Evolutionary conservation across 2,113 vertebrate genomes (phyloP), one percentile per base, ranked within the genome.

Genomic region (Psophia crepitans): DNA sequence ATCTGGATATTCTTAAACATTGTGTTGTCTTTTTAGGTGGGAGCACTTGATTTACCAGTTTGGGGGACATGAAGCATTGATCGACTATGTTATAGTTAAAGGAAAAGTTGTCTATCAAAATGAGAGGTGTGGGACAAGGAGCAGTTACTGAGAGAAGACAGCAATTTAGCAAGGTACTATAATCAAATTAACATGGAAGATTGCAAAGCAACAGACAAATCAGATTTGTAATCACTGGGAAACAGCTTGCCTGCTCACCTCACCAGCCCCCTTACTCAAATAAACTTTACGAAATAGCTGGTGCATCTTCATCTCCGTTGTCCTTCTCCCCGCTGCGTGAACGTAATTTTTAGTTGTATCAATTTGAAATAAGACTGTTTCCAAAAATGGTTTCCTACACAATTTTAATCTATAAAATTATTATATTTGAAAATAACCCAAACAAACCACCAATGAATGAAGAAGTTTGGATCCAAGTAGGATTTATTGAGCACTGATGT

Each of bases 1-100:
- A 12, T 54, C 51, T 35, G 80, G 66, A 46, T 94, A 71, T 71
- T 81, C 35, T 51, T 91, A 84, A 73, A 56, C 58, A 21, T 85
- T 15, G 93, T 96, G 17, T 58, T 90, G 66, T 97, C 85, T 96
- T 97, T 96, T 71, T 96, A 99, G 99, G 61, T 99, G 99, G 99
- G 99, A 99, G 91, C 99, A 99, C 95, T 97, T 99, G 95, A 99
- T 99, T 96, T 99, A 99, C 96, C 99, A 99, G 97, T 99, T 99
- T 89, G 99, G 99, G 69, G 99, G 99, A 84, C 99, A 99, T 51
- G 99, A 98, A 64, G 97, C 99, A 75, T 81, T 99, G 91, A 98
- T 99, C 53, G 98, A 98, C 39, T 99, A 98, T 6, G 99, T 99
- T n/a, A 96, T 99, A 94, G 88, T 98, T 90, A 99, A 99, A 98